Evolutionary conservation across 2,888 invertebrate genomes (phyloP).

Genomic region (Pocota personata): DNA sequence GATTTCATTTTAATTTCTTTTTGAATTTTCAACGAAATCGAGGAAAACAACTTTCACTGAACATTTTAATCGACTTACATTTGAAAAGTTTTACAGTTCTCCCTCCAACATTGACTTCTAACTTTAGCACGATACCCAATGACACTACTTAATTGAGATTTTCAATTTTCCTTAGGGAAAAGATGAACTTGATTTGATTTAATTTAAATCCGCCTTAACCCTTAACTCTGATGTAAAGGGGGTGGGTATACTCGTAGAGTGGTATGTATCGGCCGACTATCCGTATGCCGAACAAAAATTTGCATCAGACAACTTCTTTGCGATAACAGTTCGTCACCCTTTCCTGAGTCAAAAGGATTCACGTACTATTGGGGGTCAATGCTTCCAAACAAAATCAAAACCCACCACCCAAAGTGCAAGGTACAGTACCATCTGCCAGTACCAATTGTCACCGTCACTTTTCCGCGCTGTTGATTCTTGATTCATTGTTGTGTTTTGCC

Average conservation of each 20-base stretch:
- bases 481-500: neutral
- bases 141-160: slow-evolving; percentile 3
- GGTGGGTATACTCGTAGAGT: neutral
- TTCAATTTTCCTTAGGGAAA: neutral
- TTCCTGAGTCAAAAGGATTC: slow-evolving; percentile 3
- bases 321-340: neutral
- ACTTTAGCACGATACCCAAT: neutral
- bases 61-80: neutral
- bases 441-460: neutral
- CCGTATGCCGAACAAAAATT: neutral
- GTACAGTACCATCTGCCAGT: neutral
- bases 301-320: neutral
- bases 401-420: neutral
- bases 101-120: neutral
- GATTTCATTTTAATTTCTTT: neutral
- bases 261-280: neutral
- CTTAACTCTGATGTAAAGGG: neutral
- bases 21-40: neutral
- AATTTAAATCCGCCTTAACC: neutral
- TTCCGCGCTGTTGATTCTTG: neutral
- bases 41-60: neutral
- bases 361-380: neutral
- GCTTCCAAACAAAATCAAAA: neutral
- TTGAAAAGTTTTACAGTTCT: neutral
- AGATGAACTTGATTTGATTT: neutral